Conservation (phyloP, 92 coral and sea anemone species). For the Siderastrea radians region DNA sequence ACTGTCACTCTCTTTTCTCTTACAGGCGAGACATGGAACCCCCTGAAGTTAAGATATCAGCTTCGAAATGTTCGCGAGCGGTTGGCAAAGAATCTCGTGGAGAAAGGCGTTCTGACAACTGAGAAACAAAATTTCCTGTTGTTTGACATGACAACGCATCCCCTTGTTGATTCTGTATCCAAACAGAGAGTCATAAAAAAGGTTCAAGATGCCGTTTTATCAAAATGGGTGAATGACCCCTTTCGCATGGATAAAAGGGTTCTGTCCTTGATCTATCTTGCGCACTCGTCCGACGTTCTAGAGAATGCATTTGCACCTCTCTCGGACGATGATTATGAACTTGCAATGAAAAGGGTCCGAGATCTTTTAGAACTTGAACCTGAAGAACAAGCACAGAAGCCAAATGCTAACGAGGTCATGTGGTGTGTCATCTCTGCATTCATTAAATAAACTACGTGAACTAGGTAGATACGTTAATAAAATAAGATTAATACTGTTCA, state of each 20-base stretch:
- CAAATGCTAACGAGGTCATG: conserved; percentile 88
- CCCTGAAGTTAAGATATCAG: conserved; percentile 94
- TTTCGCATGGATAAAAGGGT: conserved; percentile 89
- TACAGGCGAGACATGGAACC: conserved; percentile 99
- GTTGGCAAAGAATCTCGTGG: conserved; percentile 98
- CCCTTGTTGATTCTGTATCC: conserved; percentile 90
- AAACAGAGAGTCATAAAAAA: conserved; percentile 90
- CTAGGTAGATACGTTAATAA: neutral
- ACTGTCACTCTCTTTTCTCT: conserved; percentile 3
- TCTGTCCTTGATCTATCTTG: conserved; percentile 91
- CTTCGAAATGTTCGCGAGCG: conserved; percentile 98
- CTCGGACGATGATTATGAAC: conserved; percentile 98
- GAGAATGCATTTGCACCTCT: conserved; percentile 98
- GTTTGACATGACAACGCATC: conserved; percentile 99
- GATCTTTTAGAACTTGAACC: conserved; percentile 98
- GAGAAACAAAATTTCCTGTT: conserved; percentile 99
- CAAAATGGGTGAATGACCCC: conserved; percentile 98
- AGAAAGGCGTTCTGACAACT: conserved; percentile 97
- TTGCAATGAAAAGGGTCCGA: conserved; percentile 97
- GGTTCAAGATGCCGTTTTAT: conserved; percentile 95
- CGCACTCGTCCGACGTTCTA: conserved; percentile 98
- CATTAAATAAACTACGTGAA: conserved; percentile 69
- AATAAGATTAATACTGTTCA: neutral
- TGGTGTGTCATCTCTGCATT: conserved; percentile 99
- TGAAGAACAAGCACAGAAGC: conserved; percentile 90